Evolutionary conservation across 2,888 invertebrate genomes (phyloP).

Genomic region (Pyrrhosoma nymphula): DNA sequence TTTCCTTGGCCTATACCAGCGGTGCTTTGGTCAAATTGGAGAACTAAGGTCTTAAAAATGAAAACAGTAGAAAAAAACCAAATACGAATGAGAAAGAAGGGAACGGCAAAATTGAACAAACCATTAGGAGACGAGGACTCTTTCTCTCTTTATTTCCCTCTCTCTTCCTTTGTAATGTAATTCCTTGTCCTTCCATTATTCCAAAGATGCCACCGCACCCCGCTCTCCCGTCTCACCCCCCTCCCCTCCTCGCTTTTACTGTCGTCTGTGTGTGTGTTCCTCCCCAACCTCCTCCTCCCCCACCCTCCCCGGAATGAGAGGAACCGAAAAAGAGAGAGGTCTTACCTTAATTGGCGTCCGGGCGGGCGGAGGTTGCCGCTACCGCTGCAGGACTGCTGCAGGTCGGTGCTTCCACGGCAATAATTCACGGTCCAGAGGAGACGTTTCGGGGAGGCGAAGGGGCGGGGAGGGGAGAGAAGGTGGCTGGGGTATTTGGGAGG

Average conservation of each 20-base stretch:
- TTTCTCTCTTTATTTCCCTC: neutral
- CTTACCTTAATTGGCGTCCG: constrained; percentile 16
- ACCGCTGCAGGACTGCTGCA: neutral
- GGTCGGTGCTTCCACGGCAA: constrained; percentile 12
- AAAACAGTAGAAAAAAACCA: neutral
- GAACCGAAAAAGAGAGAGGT: neutral
- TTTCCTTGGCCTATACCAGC: neutral
- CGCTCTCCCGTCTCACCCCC: neutral
- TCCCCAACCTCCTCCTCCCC: too few species aligned
- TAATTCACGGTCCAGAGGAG: neutral
- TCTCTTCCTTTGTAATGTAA: neutral
- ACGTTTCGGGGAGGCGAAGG: neutral
- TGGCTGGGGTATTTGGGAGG: neutral
- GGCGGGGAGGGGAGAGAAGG: neutral
- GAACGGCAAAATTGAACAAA: neutral
- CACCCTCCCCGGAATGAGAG: neutral
- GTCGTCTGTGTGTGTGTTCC: too few species aligned
- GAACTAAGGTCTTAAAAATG: neutral
- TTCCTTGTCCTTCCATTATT: neutral
- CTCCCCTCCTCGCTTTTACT: too few species aligned
- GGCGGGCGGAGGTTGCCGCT: neutral
- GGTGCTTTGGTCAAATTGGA: neutral
- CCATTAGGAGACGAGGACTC: neutral
- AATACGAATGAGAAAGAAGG: neutral
- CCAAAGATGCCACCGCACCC: constrained; percentile 6